A percentile compares a stretch with the other conserved stretches of the same genome.
Evolutionary conservation across 1,140 invertebrate genomes (phyloP).

Genomic region (Cyclina sinensis): DNA sequence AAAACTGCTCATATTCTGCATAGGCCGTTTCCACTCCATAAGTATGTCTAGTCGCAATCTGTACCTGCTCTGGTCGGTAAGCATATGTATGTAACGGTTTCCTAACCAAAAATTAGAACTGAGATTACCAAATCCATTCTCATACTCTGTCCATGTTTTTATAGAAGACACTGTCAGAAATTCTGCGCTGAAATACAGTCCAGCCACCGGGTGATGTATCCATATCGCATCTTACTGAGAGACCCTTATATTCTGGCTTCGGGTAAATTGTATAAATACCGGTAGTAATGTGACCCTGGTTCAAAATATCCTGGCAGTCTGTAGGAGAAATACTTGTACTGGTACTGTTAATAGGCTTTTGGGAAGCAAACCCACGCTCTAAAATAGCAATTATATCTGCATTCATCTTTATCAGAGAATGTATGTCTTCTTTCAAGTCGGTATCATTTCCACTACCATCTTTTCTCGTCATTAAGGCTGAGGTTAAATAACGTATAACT

Average conservation of each 20-base stretch:
- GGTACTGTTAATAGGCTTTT: no score
- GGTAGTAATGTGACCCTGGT: background rate
- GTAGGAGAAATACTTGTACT: no score
- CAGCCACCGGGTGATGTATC: background rate
- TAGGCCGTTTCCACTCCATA: background rate
- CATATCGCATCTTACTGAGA: conserved; percentile 17
- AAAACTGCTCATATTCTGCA: conserved; percentile 6
- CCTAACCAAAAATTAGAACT: conserved; percentile 34
- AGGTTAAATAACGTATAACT: no score
- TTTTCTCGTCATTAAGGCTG: no score
- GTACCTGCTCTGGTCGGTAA: background rate
- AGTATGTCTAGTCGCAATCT: background rate
- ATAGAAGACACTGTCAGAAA: background rate
- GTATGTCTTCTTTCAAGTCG: no score
- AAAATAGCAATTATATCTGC: no score
- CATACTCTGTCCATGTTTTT: conserved; percentile 1
- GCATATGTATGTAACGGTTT: background rate
- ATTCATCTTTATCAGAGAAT: no score
- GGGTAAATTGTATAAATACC: conserved; percentile 9
- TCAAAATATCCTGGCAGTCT: background rate
- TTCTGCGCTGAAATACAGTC: conserved; percentile 1
- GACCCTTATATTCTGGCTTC: background rate
- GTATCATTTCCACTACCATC: no score
- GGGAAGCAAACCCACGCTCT: no score
- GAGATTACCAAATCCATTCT: conserved; percentile 10